Conservation (phyloP, 1,140 invertebrate species). For the Drosophila mayri region DNA sequence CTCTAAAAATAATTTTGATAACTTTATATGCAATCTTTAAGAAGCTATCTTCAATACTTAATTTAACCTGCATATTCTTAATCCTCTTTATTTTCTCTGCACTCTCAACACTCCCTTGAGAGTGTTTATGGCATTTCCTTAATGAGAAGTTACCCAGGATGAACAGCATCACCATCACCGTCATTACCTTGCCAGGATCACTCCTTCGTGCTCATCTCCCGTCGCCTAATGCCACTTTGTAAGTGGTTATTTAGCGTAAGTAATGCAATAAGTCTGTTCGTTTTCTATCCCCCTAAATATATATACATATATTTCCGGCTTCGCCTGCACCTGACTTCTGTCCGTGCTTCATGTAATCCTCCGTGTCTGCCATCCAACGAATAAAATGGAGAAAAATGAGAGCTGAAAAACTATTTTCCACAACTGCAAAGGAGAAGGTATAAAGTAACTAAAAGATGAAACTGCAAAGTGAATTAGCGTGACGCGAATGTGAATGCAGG, state of each 20-base stretch:
- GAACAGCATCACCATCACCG: slow-evolving; percentile 49
- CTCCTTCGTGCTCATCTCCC: slow-evolving; percentile 33
- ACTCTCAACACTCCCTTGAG: slow-evolving; percentile 28
- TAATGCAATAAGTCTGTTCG: slow-evolving; percentile 81
- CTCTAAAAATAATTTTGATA: no score
- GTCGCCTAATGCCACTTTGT: slow-evolving; percentile 63
- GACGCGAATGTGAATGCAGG: slow-evolving; percentile 42
- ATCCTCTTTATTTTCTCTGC: neutral
- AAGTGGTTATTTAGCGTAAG: slow-evolving; percentile 82
- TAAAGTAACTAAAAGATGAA: slow-evolving; percentile 55
- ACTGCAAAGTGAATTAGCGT: slow-evolving; percentile 69
- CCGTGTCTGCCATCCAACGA: slow-evolving; percentile 26
- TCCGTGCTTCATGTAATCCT: slow-evolving; percentile 58
- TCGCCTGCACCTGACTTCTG: slow-evolving; percentile 32
- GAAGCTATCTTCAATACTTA: neutral
- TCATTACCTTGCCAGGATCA: slow-evolving; percentile 53
- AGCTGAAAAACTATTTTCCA: slow-evolving; percentile 44
- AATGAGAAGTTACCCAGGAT: slow-evolving; percentile 61
- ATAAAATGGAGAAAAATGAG: neutral
- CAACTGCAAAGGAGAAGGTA: slow-evolving; percentile 5
- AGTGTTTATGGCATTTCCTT: slow-evolving; percentile 44
- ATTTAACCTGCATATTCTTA: neutral
- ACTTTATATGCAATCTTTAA: neutral
- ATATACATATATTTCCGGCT: slow-evolving; percentile 65
- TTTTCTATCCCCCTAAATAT: slow-evolving; percentile 23